Evolutionary conservation across 2,113 vertebrate genomes (phyloP), one percentile per base, ranked within the genome.

Genomic region (Gymnarchus niloticus): DNA sequence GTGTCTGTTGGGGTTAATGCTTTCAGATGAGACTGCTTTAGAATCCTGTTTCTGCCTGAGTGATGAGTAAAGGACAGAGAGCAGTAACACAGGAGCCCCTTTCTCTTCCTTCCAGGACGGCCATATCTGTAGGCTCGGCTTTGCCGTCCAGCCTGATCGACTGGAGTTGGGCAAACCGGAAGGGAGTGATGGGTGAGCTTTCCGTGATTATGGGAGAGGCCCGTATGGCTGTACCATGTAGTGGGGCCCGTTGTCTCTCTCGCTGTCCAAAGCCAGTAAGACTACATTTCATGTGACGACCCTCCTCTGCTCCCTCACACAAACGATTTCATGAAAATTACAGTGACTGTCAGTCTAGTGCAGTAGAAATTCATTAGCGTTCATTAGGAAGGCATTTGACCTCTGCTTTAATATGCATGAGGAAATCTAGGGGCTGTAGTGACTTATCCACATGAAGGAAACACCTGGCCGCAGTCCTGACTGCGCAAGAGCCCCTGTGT

Each of bases 131-230:
- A 95, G 98, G 93, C 99, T 99, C 91, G 96, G 97, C 89, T 99
- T 99, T 94, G 97, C 97, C 88, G 98, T 99, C 89, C 98, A 99
- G 44, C 98, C 98, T 56, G 98, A 99, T 92, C 96, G 98, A 93
- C 91, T 99, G 95, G 98, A 99, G 93, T 95, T 99, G 93, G 97
- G 97, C 93, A 99, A 99, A 96, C 97, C 98, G 86, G 98, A 99
- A 91, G 97, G 95, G 89, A 97, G 91, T 84, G 98, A 99, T 94
- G 97, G 98, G 98, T 99, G 95, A 99, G 96, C 89, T 88, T 44
- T 86, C 81, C 81, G 17, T 6, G 1, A 46, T 73, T 25, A 51
- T 37, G 46, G 57, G 4, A 25, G 59, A 28, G 28, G 28, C n/a
- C n/a, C n/a, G n/a, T n/a, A n/a, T n/a, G n/a, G n/a, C n/a, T n/a